These are phyloP conservation scores for Copidosoma floridanum DNA, from an alignment of 1,140 invertebrate species.

Conservation along the genomic window DNA sequence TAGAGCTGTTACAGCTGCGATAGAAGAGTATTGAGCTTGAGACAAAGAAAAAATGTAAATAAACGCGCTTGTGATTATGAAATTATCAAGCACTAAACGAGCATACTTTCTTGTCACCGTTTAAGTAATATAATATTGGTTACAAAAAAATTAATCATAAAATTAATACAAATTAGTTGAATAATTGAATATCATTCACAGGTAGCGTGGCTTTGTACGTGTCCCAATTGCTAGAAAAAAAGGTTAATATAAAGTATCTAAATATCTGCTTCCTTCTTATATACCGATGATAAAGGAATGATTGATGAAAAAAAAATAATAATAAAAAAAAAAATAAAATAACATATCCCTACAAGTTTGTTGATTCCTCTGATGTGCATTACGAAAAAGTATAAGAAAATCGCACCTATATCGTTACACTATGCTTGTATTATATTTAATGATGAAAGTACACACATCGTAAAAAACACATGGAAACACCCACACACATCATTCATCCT, in stretches of 20 bases:
- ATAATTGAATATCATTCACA: conserved; percentile 20
- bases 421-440: conserved; percentile 6
- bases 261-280: no score
- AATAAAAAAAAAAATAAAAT: conserved; percentile 2
- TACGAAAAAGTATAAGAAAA: conserved; percentile 9
- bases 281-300: conserved; percentile 1
- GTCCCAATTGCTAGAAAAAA: neutral
- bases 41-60: conserved; percentile 9
- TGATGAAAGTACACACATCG: conserved; percentile 15
- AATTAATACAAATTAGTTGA: no score
- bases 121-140: no score
- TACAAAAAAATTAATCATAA: no score
- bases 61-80: conserved; percentile 1
- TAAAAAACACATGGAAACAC: neutral
- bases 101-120: neutral
- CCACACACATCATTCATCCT: neutral
- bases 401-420: conserved; percentile 6
- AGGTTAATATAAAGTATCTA: no score
- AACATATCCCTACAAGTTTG: conserved; percentile 15
- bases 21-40: no score
- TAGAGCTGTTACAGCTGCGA: no score
- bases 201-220: conserved; percentile 11
- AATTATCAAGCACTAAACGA: neutral
- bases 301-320: neutral
- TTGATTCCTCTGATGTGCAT: conserved; percentile 19